These are phyloP conservation scores for Anhinga rufa DNA, from an alignment of 2,113 vertebrate genomes.

Conservation along the genomic window DNA sequence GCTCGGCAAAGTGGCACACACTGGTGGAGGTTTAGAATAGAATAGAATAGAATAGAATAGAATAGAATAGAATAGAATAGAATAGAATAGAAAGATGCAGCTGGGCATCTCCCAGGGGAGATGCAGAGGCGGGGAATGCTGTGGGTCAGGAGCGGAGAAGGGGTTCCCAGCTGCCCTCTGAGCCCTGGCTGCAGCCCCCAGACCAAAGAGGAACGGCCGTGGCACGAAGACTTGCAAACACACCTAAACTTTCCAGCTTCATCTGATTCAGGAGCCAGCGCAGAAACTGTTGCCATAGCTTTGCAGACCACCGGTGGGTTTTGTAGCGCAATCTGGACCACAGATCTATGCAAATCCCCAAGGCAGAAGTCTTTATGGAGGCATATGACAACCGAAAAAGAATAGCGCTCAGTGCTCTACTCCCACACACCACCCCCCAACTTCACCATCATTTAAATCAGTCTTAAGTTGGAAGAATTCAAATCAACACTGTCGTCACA, in stretches of 20 bases:
- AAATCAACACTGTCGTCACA: constrained; percentile 59
- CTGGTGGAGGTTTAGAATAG: not conserved
- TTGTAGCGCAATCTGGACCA: constrained; percentile 44
- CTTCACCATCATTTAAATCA: constrained; percentile 59
- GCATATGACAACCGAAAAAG: constrained; percentile 61
- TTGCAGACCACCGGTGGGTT: constrained; percentile 48
- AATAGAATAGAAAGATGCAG: not conserved
- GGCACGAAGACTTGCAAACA: not conserved
- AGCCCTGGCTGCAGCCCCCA: not conserved
- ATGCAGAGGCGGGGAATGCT: not conserved
- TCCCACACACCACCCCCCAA: constrained; percentile 60
- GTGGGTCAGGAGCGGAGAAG: not conserved
- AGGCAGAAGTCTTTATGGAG: constrained; percentile 62
- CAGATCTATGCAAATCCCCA: constrained; percentile 44
- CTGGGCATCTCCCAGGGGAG: not conserved
- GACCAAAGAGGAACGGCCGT: rapidly evolving
- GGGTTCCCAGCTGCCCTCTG: not conserved
- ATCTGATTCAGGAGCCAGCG: not conserved
- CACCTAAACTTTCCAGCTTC: not conserved
- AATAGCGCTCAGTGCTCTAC: constrained; percentile 58
- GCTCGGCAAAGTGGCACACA: rapidly evolving
- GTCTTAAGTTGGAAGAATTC: constrained; percentile 57
- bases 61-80: not conserved
- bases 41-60: not conserved
- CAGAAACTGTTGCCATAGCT: constrained; percentile 28